Percentiles rank a stretch among this genome's conserved stretches.
phyloP scores from a whole-genome alignment of 2,888 invertebrate genomes.

The Nymphalis polychloros region DNA sequence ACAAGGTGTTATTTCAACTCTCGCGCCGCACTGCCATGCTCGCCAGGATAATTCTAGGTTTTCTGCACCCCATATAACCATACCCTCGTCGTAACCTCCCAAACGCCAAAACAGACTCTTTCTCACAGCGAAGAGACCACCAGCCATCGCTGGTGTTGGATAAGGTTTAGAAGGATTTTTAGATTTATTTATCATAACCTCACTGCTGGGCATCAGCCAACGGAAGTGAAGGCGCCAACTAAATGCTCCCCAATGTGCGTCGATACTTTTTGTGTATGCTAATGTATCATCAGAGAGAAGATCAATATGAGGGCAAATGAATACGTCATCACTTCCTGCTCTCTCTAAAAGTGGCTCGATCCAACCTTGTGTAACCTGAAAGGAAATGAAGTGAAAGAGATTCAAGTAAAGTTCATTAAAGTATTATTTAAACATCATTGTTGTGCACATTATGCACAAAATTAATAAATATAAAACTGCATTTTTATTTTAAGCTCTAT shows the following conservation, averaged over 20 bases:
- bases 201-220: slow-evolving; percentile 89
- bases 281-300: slow-evolving; percentile 97
- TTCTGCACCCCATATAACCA: slow-evolving; percentile 98
- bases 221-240: slow-evolving; percentile 98
- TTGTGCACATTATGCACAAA: no score
- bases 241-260: slow-evolving; percentile 98
- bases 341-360: slow-evolving; percentile 79
- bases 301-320: slow-evolving; percentile 76
- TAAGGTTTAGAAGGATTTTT: slow-evolving; percentile 86
- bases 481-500: background rate
- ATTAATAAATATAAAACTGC: background rate
- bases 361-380: slow-evolving; percentile 83
- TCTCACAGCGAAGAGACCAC: slow-evolving; percentile 95
- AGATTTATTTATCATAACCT: slow-evolving; percentile 83
- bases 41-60: slow-evolving; percentile 98
- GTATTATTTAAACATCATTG: background rate
- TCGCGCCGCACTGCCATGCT: slow-evolving; percentile 97
- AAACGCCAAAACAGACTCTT: slow-evolving; percentile 92
- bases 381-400: background rate
- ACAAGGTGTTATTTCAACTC: slow-evolving; percentile 94
- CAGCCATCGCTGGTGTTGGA: slow-evolving; percentile 95
- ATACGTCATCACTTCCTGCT: slow-evolving; percentile 76
- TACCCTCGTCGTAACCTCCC: slow-evolving; percentile 87
- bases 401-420: background rate
- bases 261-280: slow-evolving; percentile 96